Evolutionary conservation across 2,797 vertebrate species (phyloP), one percentile per base, ranked within the genome.

Genomic region (Echeneis naucrates): DNA sequence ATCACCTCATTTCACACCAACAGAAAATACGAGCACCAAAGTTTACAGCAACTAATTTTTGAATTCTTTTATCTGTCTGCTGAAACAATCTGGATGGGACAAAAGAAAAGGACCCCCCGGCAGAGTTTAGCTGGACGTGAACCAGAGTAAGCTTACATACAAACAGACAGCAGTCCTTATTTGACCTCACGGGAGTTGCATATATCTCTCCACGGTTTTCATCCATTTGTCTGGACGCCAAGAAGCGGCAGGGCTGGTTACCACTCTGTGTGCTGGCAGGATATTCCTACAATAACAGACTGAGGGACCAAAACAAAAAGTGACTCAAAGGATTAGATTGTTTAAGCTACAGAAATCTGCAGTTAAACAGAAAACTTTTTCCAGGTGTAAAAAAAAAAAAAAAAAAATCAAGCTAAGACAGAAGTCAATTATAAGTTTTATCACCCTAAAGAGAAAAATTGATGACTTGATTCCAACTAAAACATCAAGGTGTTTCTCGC

Each of bases 101-200:
- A 32, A 6, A 17, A 54, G 38, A 54, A 11, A 59, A 50, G n/a
- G 24, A 8, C 57, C 27, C 37, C 51, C 38, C 66, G 59, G 33
- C 50, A 40, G 56, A 61, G 68, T 68, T 66, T 56, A 48, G 27
- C 40, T 83, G 87, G 83, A 78, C 48, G 8, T 1, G n/a, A 51
- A 65, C 72, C 72, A 86, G 54, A 71, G 68, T 66, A 76, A 77
- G 85, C 84, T 55, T 75, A 68, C 45, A 19, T 55, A 61, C 44
- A 44, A 57, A 84, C 60, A 72, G 78, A 82, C 53, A 63, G 53
- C 54, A 71, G 76, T 74, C 72, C 85, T 85, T 85, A 86, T 90
- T 87, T 50, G n/a, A 75, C 87, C 78, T 81, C 63, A 63, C 57
- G 57, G 68, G 42, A 68, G 68, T 84, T 61, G 23, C 59, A 66